These are phyloP conservation scores for Speoplatyrhinus poulsoni DNA, from an alignment of 2,113 vertebrate genomes.

Conservation along the genomic window DNA sequence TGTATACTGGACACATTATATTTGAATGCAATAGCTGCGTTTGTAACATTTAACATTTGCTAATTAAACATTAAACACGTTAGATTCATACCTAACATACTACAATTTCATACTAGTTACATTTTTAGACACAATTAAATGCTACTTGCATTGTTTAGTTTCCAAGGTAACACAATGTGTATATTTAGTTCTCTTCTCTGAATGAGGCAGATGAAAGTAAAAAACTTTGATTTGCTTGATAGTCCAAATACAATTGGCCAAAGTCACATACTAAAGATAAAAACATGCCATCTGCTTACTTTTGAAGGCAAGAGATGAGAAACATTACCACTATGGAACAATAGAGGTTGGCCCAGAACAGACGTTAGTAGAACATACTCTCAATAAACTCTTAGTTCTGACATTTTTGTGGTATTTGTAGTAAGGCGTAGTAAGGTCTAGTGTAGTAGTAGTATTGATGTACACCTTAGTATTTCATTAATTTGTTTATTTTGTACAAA, in stretches of 20 bases:
- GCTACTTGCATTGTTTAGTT: slow-evolving; percentile 75
- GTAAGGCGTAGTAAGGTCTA: too few species aligned
- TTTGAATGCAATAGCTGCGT: too few species aligned
- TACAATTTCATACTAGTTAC: slow-evolving; percentile 58
- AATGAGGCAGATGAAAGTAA: slow-evolving; percentile 52
- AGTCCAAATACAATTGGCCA: slow-evolving; percentile 65
- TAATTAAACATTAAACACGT: slow-evolving; percentile 16
- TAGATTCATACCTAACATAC: slow-evolving; percentile 35
- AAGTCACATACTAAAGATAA: slow-evolving; percentile 69
- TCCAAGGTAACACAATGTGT: slow-evolving; percentile 78
- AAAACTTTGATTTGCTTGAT: slow-evolving; percentile 62
- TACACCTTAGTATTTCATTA: too few species aligned
- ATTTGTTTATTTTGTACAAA: too few species aligned
- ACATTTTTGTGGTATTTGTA: too few species aligned
- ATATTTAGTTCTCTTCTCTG: slow-evolving; percentile 70
- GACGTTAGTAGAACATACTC: too few species aligned
- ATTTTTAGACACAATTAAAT: slow-evolving; percentile 71
- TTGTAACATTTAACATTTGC: slow-evolving; percentile 12
- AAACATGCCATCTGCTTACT: slow-evolving; percentile 59
- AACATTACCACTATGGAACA: slow-evolving; percentile 61
- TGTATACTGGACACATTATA: neutral
- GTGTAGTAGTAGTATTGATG: too few species aligned
- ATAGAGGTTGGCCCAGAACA: slow-evolving; percentile 45
- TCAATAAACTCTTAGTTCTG: too few species aligned
- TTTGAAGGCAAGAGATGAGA: slow-evolving; percentile 53